These are phyloP conservation scores for Saxidomus purpurata DNA, from an alignment of 1,140 invertebrate genomes.

Conservation along the genomic window DNA sequence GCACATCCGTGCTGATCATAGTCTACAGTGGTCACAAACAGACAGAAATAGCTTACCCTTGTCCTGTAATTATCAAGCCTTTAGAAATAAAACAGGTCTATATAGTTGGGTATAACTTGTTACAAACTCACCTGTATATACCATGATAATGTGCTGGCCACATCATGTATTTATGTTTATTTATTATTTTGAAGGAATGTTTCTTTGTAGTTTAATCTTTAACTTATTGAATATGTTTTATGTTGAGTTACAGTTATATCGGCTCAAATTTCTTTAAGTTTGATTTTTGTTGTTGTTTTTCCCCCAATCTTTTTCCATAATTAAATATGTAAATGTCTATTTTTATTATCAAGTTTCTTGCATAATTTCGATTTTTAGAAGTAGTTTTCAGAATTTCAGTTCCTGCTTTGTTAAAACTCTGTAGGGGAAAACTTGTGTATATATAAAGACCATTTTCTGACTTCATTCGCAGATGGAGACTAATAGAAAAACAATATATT, in stretches of 20 bases:
- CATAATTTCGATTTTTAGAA: too few relatives aligned
- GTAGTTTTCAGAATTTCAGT: too few relatives aligned
- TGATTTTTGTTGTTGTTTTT: not conserved
- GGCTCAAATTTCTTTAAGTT: not conserved
- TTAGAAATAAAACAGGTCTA: not conserved
- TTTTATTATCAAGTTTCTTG: too few relatives aligned
- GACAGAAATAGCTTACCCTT: not conserved
- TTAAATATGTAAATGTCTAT: too few relatives aligned
- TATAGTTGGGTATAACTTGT: too few relatives aligned
- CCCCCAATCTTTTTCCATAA: not conserved
- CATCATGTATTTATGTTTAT: not conserved
- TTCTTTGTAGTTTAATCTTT: not conserved
- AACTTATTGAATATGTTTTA: not conserved
- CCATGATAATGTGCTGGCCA: conserved; percentile 1
- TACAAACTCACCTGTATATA: not conserved
- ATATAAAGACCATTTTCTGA: too few relatives aligned
- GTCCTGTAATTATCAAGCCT: not conserved
- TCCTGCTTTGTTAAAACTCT: too few relatives aligned
- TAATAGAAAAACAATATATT: too few relatives aligned
- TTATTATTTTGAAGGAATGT: not conserved
- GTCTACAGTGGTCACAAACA: too few relatives aligned
- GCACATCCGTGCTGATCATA: too few relatives aligned
- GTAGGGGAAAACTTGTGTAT: too few relatives aligned
- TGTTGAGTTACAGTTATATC: not conserved
- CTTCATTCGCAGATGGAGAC: too few relatives aligned